Base-by-base conservation (phyloP, 2,888 invertebrate species). In the Scaptodrosophila latifasciaeformis region DNA sequence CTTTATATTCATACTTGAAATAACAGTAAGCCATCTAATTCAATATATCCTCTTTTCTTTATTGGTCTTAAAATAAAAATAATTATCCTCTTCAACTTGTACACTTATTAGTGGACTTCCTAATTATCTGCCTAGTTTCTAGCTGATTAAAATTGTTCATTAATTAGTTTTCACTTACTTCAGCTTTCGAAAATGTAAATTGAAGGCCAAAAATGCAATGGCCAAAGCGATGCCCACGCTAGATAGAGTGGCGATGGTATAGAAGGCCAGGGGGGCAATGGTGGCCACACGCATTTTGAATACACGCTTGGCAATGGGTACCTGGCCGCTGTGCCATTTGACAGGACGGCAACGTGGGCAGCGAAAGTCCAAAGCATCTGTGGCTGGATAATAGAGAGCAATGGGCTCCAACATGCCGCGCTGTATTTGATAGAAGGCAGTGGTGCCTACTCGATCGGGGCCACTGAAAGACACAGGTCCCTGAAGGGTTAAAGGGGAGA, bases 391-490 rank as follows among this genome's bases (percentile, higher is more conserved):
- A 83, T 90, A 92, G 1, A 96, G 88, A 0, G 94, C 96, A 34
- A 96, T 91, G 34, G 91, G 90, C 66, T 89, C 89, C 56, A 92
- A 89, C 55, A 88, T 87, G n/a, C 92, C 92, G 58, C 90, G 92
- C 90, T 96, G 96, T 78, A 95, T 91, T 89, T 96, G 96, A 85
- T 93, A 92, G 80, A 96, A 92, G 6, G 93, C 92, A 0, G 95
- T 93, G 65, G 95, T 92, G 31, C 96, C 95, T 59, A 96, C 91
- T 49, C 96, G 90, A 85, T 96, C 96, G 0, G 96, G 93, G 2
- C 96, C 96, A 68, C 92, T 91, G 84, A 96, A 96, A 1, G 93
- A 93, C 0, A 96, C 92, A 2, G 96, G 95, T 19, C 96, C 96
- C 96, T 96, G 87, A 37, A 56, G 13, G n/a, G n/a, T n/a, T n/a